Evolutionary conservation across 2,888 invertebrate species (phyloP), one percentile per base, ranked within the genome.

Genomic region (Galeruca laticollis): DNA sequence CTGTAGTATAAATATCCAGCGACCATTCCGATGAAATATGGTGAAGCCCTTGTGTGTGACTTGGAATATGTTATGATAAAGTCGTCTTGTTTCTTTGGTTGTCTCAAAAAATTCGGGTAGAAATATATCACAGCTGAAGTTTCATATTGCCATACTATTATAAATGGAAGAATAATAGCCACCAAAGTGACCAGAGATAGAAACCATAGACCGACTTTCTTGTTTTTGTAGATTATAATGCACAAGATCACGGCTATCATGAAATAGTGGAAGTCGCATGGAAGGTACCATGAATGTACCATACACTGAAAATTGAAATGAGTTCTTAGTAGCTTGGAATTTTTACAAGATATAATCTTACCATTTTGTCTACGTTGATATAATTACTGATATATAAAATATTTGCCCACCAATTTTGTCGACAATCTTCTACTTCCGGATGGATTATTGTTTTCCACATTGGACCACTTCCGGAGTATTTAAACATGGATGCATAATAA

Each of bases 231-330:
- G 76, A 88, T 86, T 8, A 88, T 33, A 75, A 85, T 82, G 76
- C 85, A 87, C 13, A 87, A 74, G 2, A 88, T 75, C 5, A 88
- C 80, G 0, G 88, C 87, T 9, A 90, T 77, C 60, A 89, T 82
- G 82, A 90, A 91, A 84, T 88, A 90, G 80, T 92, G 92, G 84
- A 91, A 90, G 83, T 92, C 92, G 69, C 90, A 90, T 0, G 92
- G 89, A 47, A 92, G 87, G 83, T 91, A 91, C 92, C 92, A 92
- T 1, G 90, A 88, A 70, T 89, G 87, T 0, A 89, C 86, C 83
- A 92, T 86, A 78, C 92, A 92, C 92, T 92, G 83, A 49, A 87
- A 84, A 61, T 69, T 60, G 65, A 69, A 60, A 66, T 51, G 31
- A 37, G 20, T 54, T 3, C 15, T 43, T 13, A 26, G 26, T 33